Conservation (phyloP, 2,888 invertebrate genomes). For the Calameuta filiformis region DNA sequence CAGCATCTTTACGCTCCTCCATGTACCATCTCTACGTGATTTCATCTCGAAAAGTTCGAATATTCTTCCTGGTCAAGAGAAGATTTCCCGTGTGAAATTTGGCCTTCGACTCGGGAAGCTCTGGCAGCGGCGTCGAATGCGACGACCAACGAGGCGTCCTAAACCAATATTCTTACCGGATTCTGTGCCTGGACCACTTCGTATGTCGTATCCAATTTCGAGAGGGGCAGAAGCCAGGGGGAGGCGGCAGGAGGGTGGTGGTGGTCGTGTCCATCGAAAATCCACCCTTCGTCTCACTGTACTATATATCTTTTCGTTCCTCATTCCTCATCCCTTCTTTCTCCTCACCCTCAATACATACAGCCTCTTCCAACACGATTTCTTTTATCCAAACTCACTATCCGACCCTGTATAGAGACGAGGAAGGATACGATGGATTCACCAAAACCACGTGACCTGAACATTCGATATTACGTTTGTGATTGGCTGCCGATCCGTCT, state of each 20-base stretch:
- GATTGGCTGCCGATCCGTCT: conserved; percentile 15
- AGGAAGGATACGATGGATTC: not conserved
- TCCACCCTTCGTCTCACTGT: not conserved
- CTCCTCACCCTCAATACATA: not conserved
- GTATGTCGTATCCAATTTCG: conserved; percentile 26
- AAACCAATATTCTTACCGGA: conserved; percentile 40
- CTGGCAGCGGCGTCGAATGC: conserved; percentile 24
- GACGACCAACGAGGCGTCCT: conserved; percentile 34
- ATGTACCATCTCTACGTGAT: not conserved
- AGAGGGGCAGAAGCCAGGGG: not conserved
- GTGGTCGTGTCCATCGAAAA: not conserved
- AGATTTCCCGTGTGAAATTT: conserved; percentile 34
- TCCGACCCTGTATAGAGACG: not conserved
- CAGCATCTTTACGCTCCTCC: not conserved
- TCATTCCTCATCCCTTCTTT: conserved; percentile 7
- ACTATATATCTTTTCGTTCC: conserved; percentile 7
- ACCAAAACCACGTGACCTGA: conserved; percentile 12
- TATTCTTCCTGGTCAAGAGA: conserved; percentile 21
- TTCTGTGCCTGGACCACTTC: conserved; percentile 13
- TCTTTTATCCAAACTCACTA: not conserved
- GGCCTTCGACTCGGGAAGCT: conserved; percentile 17
- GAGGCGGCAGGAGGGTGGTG: not conserved
- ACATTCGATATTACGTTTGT: conserved; percentile 28
- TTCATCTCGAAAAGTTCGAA: not conserved
- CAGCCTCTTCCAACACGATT: not conserved